Conservation (phyloP, 23 tunicate species). For the Halocynthia aurantium region DNA sequence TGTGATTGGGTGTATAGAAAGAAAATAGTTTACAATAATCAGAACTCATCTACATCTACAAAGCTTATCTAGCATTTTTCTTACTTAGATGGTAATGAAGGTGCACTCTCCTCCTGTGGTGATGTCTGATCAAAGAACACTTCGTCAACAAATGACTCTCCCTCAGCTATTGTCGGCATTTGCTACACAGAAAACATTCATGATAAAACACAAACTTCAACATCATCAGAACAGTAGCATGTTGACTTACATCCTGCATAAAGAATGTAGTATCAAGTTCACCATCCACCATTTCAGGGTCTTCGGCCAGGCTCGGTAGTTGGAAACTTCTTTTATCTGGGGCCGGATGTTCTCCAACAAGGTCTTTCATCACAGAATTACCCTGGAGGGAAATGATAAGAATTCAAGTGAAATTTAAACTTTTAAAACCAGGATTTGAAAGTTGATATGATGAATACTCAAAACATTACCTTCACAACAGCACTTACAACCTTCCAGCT, state of each 20-base stretch:
- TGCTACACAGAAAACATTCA: slow-evolving; percentile 16
- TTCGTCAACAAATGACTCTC: slow-evolving; percentile 74
- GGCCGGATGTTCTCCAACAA: slow-evolving; percentile 47
- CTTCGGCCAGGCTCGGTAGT: slow-evolving; percentile 76
- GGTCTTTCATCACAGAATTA: slow-evolving; percentile 73
- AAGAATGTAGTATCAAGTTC: slow-evolving; percentile 68
- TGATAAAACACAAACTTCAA: neutral
- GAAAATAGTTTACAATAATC: too few species aligned
- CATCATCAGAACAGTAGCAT: neutral
- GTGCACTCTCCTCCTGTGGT: slow-evolving; percentile 17
- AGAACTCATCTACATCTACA: neutral
- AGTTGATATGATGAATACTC: neutral
- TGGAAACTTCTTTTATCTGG: slow-evolving; percentile 69
- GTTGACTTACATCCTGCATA: slow-evolving; percentile 43
- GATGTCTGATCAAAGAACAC: slow-evolving; percentile 81
- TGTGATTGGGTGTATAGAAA: neutral
- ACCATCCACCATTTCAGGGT: slow-evolving; percentile 25
- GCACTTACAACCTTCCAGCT: slow-evolving; percentile 95
- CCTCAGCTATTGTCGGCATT: slow-evolving; percentile 89
- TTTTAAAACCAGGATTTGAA: neutral
- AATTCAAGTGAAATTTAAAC: neutral
- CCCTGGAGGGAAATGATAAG: slow-evolving; percentile 30
- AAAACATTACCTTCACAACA: slow-evolving; percentile 45
- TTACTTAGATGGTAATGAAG: neutral
- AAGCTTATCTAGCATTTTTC: neutral